These are phyloP conservation scores for rat (Rattus norvegicus) DNA, from an alignment of 2,113 vertebrate genomes.

Conservation along the genomic window GRCr8 NC_086019.1:49724001-49724500, in stretches of 20 bases:
- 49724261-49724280: not conserved
- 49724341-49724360: not conserved
- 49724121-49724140: not conserved
- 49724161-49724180: not conserved
- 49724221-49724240: not conserved
- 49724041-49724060: not conserved
- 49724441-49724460: not conserved
- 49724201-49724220: not conserved
- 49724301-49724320: fast-evolving
- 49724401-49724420: too few relatives aligned
- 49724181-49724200: not conserved
- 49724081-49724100: not conserved
- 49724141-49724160: not conserved
- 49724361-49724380: not conserved
- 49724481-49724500: conserved; percentile 97
- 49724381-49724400: not conserved
- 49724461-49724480: conserved; percentile 86
- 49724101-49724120: too few relatives aligned
- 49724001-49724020: fast-evolving
- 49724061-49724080: not conserved
- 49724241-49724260: not conserved
- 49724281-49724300: not conserved
- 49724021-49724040: not conserved
- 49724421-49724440: not conserved
- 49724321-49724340: not conserved